Evolutionary conservation across 2,113 vertebrate genomes (phyloP), one percentile per base, ranked within the genome.

Genomic region (Tachysurus vachellii): DNA sequence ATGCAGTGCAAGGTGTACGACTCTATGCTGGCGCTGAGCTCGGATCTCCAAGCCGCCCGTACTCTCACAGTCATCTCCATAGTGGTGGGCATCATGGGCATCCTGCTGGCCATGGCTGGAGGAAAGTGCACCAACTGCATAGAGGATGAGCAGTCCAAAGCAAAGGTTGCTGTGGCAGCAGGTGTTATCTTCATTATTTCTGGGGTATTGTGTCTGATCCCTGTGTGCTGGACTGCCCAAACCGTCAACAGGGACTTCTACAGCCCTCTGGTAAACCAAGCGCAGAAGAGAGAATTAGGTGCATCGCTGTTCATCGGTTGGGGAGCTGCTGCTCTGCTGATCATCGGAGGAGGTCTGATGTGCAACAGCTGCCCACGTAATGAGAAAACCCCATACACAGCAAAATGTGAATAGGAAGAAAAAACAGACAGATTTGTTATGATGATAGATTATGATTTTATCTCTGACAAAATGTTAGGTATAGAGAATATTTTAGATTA

Each of bases 1-100:
- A 96, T 96, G 95, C 95, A 96, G 86, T 96, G 95, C 81, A 96
- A 96, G 86, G 93, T 96, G 83, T 95, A 96, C 31, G 95, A 96
- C 93, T 96, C 95, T 85, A 90, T 96, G 93, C 90, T 96, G 88
- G 95, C 95, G 14, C 94, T 95, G 70, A 87, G 71, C 28, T 82
- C 92, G 4, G 95, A 96, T 89, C 93, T 96, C 16, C 95, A 96
- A 91, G 95, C 94, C 0, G 95, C 95, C 62, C 91, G 95, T 19
- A 95, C 95, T 83, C 91, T 96, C 21, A 90, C 44, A 7, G 23
- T 95, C 85, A 50, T 96, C 85, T 50, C 95, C 88, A 91, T 96
- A n/a, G 16, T 95, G 16, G 92, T 94, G 77, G 95, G 94, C 50
- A 13, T 95, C 82, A 0, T 95, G 66, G 95, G 91, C 16, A 94